A percentile compares a stretch with the other conserved stretches of the same genome.
These are phyloP conservation scores for Sisyra nigra DNA, from an alignment of 2,888 invertebrate genomes.

Conservation along the genomic window DNA sequence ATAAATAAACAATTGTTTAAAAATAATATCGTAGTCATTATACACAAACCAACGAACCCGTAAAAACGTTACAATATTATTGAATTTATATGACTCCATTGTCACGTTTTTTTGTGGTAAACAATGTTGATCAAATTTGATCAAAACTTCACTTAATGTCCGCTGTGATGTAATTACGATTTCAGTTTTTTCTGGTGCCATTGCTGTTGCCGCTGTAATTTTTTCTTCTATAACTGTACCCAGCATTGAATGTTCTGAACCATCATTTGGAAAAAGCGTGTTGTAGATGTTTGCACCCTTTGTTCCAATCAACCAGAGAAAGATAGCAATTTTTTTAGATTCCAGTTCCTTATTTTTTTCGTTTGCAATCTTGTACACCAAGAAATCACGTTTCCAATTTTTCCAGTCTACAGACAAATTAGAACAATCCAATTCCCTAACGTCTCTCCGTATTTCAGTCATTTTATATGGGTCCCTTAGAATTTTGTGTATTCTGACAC, in stretches of 20 bases:
- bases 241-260: constrained; percentile 7
- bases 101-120: constrained; percentile 8
- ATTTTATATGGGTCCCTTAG: no score
- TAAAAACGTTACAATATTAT: no score
- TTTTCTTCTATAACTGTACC: constrained; percentile 1
- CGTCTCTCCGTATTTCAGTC: no score
- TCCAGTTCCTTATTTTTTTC: no score
- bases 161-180: background rate
- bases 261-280: constrained; percentile 12
- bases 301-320: constrained; percentile 11
- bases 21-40: no score
- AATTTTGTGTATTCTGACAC: no score
- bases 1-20: no score
- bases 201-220: background rate
- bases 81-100: constrained; percentile 12
- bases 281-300: constrained; percentile 11
- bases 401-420: no score
- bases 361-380: no score
- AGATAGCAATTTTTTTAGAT: constrained; percentile 9
- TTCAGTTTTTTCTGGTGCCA: background rate
- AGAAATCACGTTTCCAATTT: no score
- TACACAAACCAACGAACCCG: no score
- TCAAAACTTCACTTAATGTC: constrained; percentile 2
- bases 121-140: constrained; percentile 6
- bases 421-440: no score